phyloP scores from a whole-genome alignment of 2,113 vertebrate species.

The Oreochromis aureus region DNA sequence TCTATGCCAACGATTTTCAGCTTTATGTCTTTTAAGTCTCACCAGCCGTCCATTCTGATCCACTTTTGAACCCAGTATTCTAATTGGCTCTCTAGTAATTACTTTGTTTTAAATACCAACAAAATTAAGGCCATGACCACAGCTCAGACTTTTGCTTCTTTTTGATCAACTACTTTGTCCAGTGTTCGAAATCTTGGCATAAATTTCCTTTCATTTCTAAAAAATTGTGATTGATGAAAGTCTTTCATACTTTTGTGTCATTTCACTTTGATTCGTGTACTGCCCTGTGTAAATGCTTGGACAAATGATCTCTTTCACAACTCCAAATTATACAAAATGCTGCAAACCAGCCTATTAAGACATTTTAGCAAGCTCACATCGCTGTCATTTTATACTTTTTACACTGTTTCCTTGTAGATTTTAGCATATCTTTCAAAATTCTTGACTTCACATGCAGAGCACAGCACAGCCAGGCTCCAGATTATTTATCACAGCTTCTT shows the following conservation, averaged over 20 bases:
- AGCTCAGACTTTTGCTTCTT: neutral
- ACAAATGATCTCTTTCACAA: neutral
- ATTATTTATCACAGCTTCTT: neutral
- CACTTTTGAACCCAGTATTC: neutral
- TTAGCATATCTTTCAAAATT: neutral
- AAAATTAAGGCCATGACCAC: neutral
- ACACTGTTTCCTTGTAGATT: neutral
- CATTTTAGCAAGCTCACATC: neutral
- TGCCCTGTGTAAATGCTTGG: neutral
- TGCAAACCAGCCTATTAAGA: neutral
- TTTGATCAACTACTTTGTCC: neutral
- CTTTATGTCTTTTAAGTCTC: neutral
- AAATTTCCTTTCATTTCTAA: neutral
- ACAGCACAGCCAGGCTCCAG: neutral
- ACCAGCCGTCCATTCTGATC: neutral
- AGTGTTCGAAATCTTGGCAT: neutral
- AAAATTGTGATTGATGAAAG: neutral
- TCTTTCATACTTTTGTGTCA: neutral
- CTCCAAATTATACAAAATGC: neutral
- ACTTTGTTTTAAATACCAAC: neutral
- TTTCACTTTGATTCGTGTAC: neutral
- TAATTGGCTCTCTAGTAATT: neutral
- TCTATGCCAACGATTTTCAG: rapidly evolving
- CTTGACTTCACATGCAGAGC: neutral
- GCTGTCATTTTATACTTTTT: too few species aligned